Conservation (phyloP, 2,113 vertebrate species). For the Monarcha castaneiventris region DNA sequence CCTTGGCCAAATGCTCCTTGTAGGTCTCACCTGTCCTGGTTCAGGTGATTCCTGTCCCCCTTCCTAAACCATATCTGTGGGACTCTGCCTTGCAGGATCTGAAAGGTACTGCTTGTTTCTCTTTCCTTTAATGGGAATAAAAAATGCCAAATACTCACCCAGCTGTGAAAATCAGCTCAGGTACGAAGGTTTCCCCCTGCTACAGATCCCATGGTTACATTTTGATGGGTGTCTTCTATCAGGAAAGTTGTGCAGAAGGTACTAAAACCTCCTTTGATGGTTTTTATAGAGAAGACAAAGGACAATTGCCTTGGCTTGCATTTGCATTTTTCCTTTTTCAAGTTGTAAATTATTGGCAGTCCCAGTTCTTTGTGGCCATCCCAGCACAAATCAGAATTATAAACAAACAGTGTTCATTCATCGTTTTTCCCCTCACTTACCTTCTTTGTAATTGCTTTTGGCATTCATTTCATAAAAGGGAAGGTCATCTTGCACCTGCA, state of each 20-base stretch:
- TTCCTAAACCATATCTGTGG: neutral
- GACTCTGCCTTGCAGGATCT: neutral
- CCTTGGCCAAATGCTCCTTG: neutral
- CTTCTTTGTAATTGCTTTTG: neutral
- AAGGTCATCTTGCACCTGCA: neutral
- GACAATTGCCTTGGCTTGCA: neutral
- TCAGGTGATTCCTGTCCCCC: neutral
- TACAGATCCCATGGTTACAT: neutral
- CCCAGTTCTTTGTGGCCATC: neutral
- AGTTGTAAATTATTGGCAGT: neutral
- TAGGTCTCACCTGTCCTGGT: neutral
- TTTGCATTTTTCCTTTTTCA: neutral
- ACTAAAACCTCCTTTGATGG: neutral
- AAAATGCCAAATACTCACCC: neutral
- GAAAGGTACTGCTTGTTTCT: neutral
- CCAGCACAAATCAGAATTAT: rapidly evolving
- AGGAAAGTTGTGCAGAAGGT: neutral
- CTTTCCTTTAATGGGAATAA: neutral
- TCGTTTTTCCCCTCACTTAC: neutral
- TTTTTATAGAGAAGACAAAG: neutral
- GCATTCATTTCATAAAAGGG: neutral
- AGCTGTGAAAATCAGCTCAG: neutral
- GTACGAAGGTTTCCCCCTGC: neutral
- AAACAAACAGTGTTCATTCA: neutral
- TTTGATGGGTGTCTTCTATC: neutral